Base-by-base conservation (phyloP, 1,140 invertebrate genomes). In the Tetraneura akinire region DNA sequence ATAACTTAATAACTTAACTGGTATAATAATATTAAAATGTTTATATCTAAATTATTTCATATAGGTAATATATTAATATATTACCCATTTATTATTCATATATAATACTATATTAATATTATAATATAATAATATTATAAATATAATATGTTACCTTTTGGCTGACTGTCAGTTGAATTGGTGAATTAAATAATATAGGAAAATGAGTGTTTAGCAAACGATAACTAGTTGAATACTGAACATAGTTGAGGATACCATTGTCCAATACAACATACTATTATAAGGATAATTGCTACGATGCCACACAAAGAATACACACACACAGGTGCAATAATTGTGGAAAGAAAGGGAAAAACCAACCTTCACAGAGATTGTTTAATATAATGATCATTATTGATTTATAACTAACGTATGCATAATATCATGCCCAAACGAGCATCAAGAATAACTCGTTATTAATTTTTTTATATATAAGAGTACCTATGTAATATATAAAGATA, bases 321-420 rank as follows among this genome's bases (percentile, higher is more conserved):
- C 11, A 18, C 42, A 68, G 14, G 16, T 3, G 47, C 21, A 47
- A n/a, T n/a, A n/a, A 47, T 68, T 14, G 8, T 21, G 42, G 21
- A 68, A 68, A 68, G 66, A 68, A 68, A 47, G 66, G 66, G 66
- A 68, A 68, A 68, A 68, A 14, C 23, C 47, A 47, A 68, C 66
- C 66, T 68, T 68, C 66, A 3, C n/a, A 21, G 66, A 68, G 66
- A 68, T 68, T 68, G 66, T 68, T 14, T 68, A 68, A 68, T 47
- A 68, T 29, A 37, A 29, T 62, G 23, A 45, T 47, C 37, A 68
- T 68, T 68, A 68, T 68, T 68, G 42, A 68, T 68, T 47, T 68
- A 68, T 68, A 47, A 13, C 66, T 26, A 21, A 47, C 37, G 21
- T 23, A 13, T 47, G 21, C 37, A n/a, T 47, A 37, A 68, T 68